These are phyloP conservation scores for Melitaea athalia DNA, from an alignment of 2,888 invertebrate genomes.

Conservation along the genomic window DNA sequence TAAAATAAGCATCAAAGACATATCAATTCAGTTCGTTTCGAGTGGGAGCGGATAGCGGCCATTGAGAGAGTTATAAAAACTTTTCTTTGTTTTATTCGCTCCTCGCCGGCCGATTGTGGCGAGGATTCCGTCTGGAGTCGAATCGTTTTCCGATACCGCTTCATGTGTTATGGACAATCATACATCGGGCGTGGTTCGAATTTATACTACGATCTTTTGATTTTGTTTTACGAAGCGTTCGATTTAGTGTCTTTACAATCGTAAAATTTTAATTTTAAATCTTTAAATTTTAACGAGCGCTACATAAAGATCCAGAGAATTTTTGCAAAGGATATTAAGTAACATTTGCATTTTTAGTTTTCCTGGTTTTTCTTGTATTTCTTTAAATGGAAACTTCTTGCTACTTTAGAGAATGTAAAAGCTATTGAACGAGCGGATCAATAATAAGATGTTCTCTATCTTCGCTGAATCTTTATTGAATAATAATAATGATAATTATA, in stretches of 20 bases:
- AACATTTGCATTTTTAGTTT: too few relatives aligned
- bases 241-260: conserved; percentile 18
- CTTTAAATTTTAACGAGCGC: too few relatives aligned
- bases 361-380: too few relatives aligned
- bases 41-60: conserved; percentile 50
- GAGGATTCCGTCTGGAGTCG: conserved; percentile 58
- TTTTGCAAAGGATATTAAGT: too few relatives aligned
- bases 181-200: conserved; percentile 56
- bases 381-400: too few relatives aligned
- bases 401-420: too few relatives aligned
- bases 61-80: conserved; percentile 66
- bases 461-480: too few relatives aligned
- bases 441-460: too few relatives aligned
- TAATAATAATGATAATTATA: too few relatives aligned
- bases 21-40: conserved; percentile 10
- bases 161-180: conserved; percentile 74
- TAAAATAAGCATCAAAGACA: conserved; percentile 20
- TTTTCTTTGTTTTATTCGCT: conserved; percentile 71
- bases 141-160: conserved; percentile 78
- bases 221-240: conserved; percentile 37
- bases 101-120: conserved; percentile 47
- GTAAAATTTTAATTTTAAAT: neutral
- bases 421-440: too few relatives aligned
- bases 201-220: conserved; percentile 43
- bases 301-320: too few relatives aligned